These are phyloP conservation scores for Myrmecobius fasciatus DNA, from an alignment of 2,113 vertebrate species.

Conservation along the genomic window DNA sequence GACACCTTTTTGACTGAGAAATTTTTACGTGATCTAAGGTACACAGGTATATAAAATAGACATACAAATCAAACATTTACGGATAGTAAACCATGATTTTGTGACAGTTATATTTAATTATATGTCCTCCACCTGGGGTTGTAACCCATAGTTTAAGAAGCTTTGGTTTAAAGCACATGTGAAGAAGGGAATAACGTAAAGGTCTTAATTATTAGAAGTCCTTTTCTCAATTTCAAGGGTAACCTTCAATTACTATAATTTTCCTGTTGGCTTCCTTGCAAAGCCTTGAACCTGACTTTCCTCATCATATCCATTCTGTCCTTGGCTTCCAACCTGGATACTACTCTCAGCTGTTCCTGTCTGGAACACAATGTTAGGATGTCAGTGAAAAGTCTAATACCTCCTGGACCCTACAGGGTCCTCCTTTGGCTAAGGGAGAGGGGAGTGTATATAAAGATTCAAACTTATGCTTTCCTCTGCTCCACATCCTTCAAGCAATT, in stretches of 20 bases:
- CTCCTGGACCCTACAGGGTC: too few species aligned
- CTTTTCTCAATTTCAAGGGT: neutral
- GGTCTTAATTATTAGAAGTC: neutral
- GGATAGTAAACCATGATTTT: too few species aligned
- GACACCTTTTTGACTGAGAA: too few species aligned
- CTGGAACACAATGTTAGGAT: neutral
- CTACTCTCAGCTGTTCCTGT: neutral
- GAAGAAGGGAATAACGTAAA: neutral
- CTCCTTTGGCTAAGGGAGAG: neutral
- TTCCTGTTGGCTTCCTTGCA: neutral
- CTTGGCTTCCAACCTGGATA: neutral
- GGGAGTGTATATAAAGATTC: neutral
- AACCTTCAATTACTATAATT: neutral
- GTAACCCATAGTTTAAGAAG: too few species aligned
- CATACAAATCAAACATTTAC: too few species aligned
- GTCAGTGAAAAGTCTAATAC: neutral
- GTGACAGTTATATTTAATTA: too few species aligned
- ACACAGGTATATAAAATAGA: too few species aligned
- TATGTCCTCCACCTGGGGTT: too few species aligned
- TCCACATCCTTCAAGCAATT: neutral
- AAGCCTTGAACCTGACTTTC: neutral
- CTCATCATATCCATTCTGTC: neutral
- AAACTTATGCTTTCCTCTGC: neutral
- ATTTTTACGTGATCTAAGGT: too few species aligned
- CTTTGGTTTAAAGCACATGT: neutral